These are phyloP conservation scores for Drosophila nr. fundita DNA, from an alignment of 2,888 invertebrate genomes.

Conservation along the genomic window DNA sequence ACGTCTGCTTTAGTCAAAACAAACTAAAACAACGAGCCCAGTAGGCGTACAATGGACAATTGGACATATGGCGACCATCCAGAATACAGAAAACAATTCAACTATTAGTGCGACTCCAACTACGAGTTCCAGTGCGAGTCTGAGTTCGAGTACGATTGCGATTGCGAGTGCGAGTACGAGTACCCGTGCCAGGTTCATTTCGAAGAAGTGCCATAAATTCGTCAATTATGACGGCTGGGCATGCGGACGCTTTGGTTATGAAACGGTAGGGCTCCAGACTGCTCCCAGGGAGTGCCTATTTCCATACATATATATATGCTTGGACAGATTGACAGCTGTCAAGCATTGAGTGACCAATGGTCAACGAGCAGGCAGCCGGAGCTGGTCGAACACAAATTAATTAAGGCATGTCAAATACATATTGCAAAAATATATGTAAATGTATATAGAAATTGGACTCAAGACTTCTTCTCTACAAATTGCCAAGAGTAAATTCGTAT, in stretches of 20 bases:
- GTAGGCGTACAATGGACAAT: conserved; percentile 46
- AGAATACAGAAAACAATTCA: conserved; percentile 53
- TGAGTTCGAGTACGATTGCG: conserved; percentile 4
- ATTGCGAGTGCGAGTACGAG: conserved; percentile 6
- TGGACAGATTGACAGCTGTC: conserved; percentile 69
- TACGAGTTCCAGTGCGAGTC: conserved; percentile 8
- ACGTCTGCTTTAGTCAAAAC: conserved; percentile 73
- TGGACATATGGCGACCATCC: conserved; percentile 37
- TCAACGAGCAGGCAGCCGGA: not conserved
- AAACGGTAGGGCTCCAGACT: conserved; percentile 5
- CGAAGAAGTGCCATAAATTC: conserved; percentile 78
- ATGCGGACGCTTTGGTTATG: conserved; percentile 56
- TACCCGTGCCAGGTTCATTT: conserved; percentile 40
- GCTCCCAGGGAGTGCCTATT: conserved; percentile 23
- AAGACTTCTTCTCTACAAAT: not conserved
- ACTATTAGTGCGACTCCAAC: conserved; percentile 44
- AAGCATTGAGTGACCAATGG: conserved; percentile 32
- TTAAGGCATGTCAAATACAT: not conserved
- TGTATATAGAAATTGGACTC: not conserved
- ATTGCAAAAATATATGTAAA: too few relatives aligned
- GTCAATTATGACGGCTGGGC: conserved; percentile 76
- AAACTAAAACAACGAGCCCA: conserved; percentile 69
- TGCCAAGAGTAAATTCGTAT: not conserved
- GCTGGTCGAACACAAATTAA: conserved; percentile 7
- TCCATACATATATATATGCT: conserved; percentile 1